Conservation (phyloP, 2,113 vertebrate species). For the Marcusenius ussheri region DNA sequence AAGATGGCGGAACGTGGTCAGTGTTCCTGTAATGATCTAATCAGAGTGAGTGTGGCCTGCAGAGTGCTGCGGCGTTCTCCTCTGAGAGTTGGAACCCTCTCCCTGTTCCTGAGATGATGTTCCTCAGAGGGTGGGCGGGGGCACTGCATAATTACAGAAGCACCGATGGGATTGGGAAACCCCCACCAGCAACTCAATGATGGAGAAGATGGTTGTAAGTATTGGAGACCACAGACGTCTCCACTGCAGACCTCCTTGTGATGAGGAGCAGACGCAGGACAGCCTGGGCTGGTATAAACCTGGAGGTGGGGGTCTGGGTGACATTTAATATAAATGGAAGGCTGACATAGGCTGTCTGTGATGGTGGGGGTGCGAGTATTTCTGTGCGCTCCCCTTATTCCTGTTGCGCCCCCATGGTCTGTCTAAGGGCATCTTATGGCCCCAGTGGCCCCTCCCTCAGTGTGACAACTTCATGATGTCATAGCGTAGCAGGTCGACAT, state of each 20-base stretch:
- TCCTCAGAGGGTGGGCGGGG: constrained; percentile 36
- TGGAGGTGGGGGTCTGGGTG: background rate
- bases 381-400: background rate
- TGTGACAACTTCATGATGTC: background rate
- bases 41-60: background rate
- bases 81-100: constrained; percentile 23
- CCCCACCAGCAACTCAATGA: background rate
- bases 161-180: constrained; percentile 39
- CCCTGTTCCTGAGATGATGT: constrained; percentile 41
- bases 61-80: background rate
- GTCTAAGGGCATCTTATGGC: too few relatives aligned
- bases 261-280: background rate
- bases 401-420: background rate
- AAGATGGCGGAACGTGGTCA: background rate
- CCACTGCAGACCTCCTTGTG: background rate
- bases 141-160: constrained; percentile 51
- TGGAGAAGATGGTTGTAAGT: background rate
- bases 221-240: background rate
- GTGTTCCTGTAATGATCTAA: background rate
- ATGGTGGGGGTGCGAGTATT: background rate
- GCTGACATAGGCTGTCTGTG: background rate
- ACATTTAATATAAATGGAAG: background rate
- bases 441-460: background rate
- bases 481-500: background rate
- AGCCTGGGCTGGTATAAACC: background rate